Evolutionary conservation across 2,113 vertebrate genomes (phyloP), one percentile per base, ranked within the genome.

Genomic region (Pterophyllum scalare): DNA sequence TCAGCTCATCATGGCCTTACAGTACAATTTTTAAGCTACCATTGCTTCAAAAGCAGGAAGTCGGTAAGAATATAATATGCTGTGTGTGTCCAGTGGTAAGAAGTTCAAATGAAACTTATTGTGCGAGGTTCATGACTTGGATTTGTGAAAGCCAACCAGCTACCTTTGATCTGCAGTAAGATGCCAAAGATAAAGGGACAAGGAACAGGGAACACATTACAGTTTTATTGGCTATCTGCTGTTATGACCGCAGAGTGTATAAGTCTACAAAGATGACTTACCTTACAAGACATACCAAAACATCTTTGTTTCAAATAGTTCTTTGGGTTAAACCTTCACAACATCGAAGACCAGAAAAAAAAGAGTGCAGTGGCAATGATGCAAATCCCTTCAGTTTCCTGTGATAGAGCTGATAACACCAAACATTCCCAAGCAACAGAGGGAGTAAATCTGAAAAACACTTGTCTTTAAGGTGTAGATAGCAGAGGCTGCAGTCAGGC

Each of bases 381-480:
- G 35, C 56, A 43, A 60, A 59, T 65, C 31, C 33, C 19, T n/a
- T 58, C 28, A 60, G 65, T 24, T n/a, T 57, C 54, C 17, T 40
- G 26, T 14, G 11, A 38, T 26, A 77, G 62, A 74, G 80, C 17
- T 60, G 56, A 56, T 61, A 56, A 38, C 65, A 26, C 38, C 56
- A 40, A 70, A 65, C 56, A 77, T 56, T 59, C 24, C 64, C 49
- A 49, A 81, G 58, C 33, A 56, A 57, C 43, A 52, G 7, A 43
- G 65, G 38, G 12, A 40, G 26, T 72, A 52, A 59, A 91, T 77
- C 75, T 80, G 35, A 35, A 78, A 58, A 89, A 75, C 35, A 54
- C 81, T 33, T 33, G 33, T 6, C 33, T 33, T 33, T 33, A 56
- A 64, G 13, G 65, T 75, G 20, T 54, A 49, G 59, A 61, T 67